A percentile compares a stretch with the other conserved stretches of the same genome.
Conservation (phyloP, 2,797 vertebrate species). For the Sarcoramphus papa region DNA sequence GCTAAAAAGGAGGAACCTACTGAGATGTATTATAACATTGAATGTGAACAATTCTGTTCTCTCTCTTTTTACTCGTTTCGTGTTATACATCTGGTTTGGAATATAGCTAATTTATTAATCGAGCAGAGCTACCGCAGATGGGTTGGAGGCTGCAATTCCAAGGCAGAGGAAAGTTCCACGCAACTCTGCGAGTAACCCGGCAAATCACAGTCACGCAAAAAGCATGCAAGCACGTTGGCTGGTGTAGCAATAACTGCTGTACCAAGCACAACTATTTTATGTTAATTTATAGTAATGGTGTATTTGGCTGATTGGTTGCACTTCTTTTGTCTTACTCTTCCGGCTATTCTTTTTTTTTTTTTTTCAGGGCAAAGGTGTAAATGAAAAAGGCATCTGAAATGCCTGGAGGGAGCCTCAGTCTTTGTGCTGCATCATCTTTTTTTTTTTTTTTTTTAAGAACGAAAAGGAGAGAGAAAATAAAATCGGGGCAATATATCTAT, state of each 20-base stretch:
- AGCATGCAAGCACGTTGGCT: background rate
- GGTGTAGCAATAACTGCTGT: background rate
- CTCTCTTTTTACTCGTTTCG: background rate
- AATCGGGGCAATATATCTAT: background rate
- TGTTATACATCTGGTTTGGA: background rate
- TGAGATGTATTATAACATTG: constrained; percentile 48
- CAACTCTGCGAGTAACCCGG: background rate
- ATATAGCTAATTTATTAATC: background rate
- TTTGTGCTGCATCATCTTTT: background rate
- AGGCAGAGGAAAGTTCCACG: background rate
- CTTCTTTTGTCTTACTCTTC: background rate
- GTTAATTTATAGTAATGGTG: background rate
- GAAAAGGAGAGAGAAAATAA: background rate
- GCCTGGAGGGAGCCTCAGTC: background rate
- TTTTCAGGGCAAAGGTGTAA: background rate
- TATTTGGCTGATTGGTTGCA: background rate
- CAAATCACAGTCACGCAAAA: background rate
- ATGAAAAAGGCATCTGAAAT: background rate
- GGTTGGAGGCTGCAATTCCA: background rate
- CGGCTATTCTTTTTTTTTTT: background rate
- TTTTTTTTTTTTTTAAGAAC: background rate
- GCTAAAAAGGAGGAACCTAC: constrained; percentile 59
- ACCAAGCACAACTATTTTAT: background rate
- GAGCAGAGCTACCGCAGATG: accelerated
- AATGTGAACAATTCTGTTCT: constrained; percentile 35